Conservation (phyloP, 2,888 invertebrate genomes). For the Trachelus troglodyta region DNA sequence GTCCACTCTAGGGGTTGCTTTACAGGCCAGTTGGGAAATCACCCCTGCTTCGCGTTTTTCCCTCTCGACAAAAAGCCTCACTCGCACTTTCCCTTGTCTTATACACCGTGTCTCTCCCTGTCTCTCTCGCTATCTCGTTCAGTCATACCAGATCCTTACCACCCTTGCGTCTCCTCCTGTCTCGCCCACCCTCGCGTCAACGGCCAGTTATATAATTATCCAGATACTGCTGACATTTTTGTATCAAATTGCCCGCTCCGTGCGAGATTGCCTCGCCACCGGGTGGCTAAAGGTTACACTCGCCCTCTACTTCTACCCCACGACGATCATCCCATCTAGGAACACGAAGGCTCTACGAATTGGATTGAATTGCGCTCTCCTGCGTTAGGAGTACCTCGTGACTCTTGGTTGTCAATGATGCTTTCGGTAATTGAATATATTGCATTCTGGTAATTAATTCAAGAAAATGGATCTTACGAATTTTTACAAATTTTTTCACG, state of each 20-base stretch:
- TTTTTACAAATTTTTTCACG: too few species aligned
- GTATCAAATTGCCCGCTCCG: constrained; percentile 48
- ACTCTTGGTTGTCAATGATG: too few species aligned
- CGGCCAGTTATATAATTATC: constrained; percentile 61
- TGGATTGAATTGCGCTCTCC: too few species aligned
- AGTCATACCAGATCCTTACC: constrained; percentile 5
- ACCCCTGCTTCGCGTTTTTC: constrained; percentile 50
- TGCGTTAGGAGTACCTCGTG: too few species aligned
- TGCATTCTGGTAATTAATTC: too few species aligned
- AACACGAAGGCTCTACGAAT: background rate
- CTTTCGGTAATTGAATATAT: too few species aligned
- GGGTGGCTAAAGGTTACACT: constrained; percentile 22
- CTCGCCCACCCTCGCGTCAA: constrained; percentile 15
- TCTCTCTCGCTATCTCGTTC: constrained; percentile 39
- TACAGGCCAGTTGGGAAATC: constrained; percentile 72
- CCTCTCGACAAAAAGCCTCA: constrained; percentile 3
- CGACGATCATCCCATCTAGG: background rate
- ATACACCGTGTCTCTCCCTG: constrained; percentile 13
- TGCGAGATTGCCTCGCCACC: constrained; percentile 30
- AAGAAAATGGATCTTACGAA: too few species aligned
- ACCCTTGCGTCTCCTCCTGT: constrained; percentile 14
- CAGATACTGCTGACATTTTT: constrained; percentile 58
- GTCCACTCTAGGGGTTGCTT: constrained; percentile 52
- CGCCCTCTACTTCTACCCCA: constrained; percentile 11
- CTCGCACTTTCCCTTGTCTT: constrained; percentile 17